Percentiles rank a stretch among this genome's conserved stretches.
Conservation (phyloP, 2,888 invertebrate genomes). For the Mythimna impura region DNA sequence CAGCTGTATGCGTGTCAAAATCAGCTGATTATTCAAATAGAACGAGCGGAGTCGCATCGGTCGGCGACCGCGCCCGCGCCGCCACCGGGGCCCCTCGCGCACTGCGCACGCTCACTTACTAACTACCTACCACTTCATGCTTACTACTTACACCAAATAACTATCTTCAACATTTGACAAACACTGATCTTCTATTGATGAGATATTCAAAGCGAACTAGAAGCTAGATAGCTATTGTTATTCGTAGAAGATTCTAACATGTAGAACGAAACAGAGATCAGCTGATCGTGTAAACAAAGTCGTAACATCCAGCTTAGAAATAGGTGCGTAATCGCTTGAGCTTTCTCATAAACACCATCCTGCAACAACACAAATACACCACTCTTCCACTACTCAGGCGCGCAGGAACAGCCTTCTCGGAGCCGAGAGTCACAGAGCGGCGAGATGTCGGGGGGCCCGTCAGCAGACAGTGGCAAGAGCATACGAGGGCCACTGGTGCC, state of each 20-base stretch:
- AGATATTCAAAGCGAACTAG: constrained; percentile 22
- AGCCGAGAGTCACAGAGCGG: constrained; percentile 41
- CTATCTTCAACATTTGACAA: constrained; percentile 35
- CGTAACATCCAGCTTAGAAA: constrained; percentile 60
- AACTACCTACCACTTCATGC: constrained; percentile 46
- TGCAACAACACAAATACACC: constrained; percentile 59
- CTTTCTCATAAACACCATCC: constrained; percentile 48
- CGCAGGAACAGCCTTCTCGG: constrained; percentile 33
- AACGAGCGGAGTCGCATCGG: constrained; percentile 83
- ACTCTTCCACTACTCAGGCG: constrained; percentile 46
- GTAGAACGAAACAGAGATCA: constrained; percentile 78
- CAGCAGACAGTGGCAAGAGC: constrained; percentile 75
- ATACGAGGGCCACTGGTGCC: constrained; percentile 79
- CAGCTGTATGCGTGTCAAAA: constrained; percentile 90
- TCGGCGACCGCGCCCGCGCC: constrained; percentile 81
- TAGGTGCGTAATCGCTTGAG: constrained; percentile 46
- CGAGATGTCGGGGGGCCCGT: constrained; percentile 48
- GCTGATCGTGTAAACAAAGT: constrained; percentile 89
- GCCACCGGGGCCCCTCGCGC: constrained; percentile 62
- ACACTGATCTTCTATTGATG: constrained; percentile 20
- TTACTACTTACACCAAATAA: constrained; percentile 45
- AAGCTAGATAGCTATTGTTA: constrained; percentile 45
- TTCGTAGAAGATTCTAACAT: constrained; percentile 79
- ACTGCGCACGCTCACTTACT: constrained; percentile 51
- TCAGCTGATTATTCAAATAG: constrained; percentile 91